Conservation (phyloP, 2,888 invertebrate genomes). For the Allophyes oxyacanthae region DNA sequence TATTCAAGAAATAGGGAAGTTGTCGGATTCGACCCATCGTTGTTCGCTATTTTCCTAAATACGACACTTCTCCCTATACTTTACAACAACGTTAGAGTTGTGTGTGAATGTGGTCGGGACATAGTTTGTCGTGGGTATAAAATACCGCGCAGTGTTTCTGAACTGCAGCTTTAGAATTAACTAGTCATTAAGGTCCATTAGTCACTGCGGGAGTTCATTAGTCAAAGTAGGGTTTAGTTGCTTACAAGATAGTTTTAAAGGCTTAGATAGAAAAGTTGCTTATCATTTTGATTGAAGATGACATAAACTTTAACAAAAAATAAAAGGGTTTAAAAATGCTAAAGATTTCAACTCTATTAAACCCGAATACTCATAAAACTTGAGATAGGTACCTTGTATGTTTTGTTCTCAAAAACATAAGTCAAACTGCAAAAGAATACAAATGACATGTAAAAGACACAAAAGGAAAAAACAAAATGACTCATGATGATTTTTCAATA, state of each 20-base stretch:
- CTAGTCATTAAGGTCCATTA: constrained; percentile 54
- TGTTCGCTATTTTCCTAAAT: constrained; percentile 22
- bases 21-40: constrained; percentile 16
- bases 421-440: neutral
- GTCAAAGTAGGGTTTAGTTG: constrained; percentile 28
- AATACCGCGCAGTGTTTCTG: constrained; percentile 31
- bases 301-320: neutral
- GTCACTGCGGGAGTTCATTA: constrained; percentile 47
- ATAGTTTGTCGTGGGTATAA: constrained; percentile 28
- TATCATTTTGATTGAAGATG: neutral
- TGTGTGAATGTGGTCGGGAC: constrained; percentile 28
- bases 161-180: constrained; percentile 48
- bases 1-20: constrained; percentile 21
- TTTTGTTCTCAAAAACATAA: neutral
- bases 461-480: constrained; percentile 22
- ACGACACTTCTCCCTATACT: constrained; percentile 15
- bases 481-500: constrained; percentile 47
- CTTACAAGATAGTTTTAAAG: constrained; percentile 15
- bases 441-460: constrained; percentile 3
- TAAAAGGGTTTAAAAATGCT: no score
- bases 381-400: no score
- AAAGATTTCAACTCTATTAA: no score
- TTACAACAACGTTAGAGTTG: constrained; percentile 12
- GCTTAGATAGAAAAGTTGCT: constrained; percentile 1
- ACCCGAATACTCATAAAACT: no score